A percentile compares a stretch with the other conserved stretches of the same genome.
These are phyloP conservation scores for Sporophila hypoxantha DNA, from an alignment of 2,113 vertebrate genomes.

Conservation along the genomic window DNA sequence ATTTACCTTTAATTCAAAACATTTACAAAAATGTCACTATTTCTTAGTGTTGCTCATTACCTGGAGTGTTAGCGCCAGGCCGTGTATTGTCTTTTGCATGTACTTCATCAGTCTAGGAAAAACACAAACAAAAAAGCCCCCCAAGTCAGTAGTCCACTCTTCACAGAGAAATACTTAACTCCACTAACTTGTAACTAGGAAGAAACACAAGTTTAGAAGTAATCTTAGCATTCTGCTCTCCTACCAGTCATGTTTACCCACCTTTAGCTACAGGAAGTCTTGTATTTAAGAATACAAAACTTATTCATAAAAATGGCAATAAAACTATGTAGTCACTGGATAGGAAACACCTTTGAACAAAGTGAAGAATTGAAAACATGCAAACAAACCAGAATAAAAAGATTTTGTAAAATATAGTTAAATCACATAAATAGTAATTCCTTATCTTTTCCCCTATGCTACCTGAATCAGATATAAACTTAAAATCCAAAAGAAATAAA, in stretches of 20 bases:
- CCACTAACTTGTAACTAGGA: background rate
- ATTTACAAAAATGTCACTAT: background rate
- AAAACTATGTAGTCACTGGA: background rate
- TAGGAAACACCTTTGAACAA: background rate
- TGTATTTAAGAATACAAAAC: background rate
- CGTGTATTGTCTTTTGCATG: conserved; percentile 92
- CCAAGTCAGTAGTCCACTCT: background rate
- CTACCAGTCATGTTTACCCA: background rate
- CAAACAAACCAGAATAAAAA: background rate
- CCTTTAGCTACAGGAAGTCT: background rate
- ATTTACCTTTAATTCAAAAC: background rate
- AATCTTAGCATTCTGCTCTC: background rate
- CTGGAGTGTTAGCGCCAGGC: conserved; percentile 83
- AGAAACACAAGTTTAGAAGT: background rate
- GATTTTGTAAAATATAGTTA: background rate
- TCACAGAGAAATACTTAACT: background rate
- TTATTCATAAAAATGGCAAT: background rate
- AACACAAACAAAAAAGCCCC: background rate
- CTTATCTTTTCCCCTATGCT: background rate
- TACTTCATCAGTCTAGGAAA: conserved; percentile 89
- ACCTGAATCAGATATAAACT: background rate
- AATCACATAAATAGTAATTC: background rate
- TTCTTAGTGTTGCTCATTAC: conserved; percentile 54
- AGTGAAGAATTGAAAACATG: background rate
- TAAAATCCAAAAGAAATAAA: background rate